Base-by-base conservation (phyloP, 2,888 invertebrate species). In the Rhogogaster chlorosoma region DNA sequence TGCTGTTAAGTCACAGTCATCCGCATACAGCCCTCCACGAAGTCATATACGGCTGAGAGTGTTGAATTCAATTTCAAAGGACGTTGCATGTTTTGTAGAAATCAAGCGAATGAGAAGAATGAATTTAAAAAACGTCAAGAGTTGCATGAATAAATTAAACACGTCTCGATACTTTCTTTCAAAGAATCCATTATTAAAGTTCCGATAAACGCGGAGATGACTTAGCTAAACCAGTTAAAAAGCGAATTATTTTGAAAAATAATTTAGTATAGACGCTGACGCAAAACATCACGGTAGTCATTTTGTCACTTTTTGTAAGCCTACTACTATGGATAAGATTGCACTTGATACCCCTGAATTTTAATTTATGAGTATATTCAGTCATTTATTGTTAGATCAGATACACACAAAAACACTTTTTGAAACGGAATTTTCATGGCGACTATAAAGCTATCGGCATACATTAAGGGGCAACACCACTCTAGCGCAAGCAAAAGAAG, bases 221-320 rank as follows among this genome's bases (percentile, higher is more conserved):
- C 84, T 22, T 88, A 84, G 85, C 92, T 88, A 90, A 90, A 88
- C 87, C 89, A 88, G 89, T 91, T 88, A 85, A 86, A 91, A 89
- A 86, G 61, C 89, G 88, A 71, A 83, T 89, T 78, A 85, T 86
- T 57, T 89, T 86, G 86, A 87, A 90, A 87, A 86, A 88, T 86
- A 89, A 90, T 87, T 89, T 90, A 89, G 88, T 90, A 84, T 90
- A 84, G 89, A 88, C 89, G 88, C 89, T 84, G 88, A 90, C 42
- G 92, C 91, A 89, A 90, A 91, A 77, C 92, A 92, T 87, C 90
- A 92, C 89, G 36, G 84, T 15, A 86, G 89, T 88, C 92, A 91
- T 84, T 90, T 88, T 87, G 85, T 9, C 88, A 85, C 85, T 42
- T 92, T 92, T 84, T 78, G 91, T 84, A 91, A 86, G 90, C 90